Evolutionary conservation across 2,888 invertebrate species (phyloP).

Genomic region (Caenorhabditis doughertyi): DNA sequence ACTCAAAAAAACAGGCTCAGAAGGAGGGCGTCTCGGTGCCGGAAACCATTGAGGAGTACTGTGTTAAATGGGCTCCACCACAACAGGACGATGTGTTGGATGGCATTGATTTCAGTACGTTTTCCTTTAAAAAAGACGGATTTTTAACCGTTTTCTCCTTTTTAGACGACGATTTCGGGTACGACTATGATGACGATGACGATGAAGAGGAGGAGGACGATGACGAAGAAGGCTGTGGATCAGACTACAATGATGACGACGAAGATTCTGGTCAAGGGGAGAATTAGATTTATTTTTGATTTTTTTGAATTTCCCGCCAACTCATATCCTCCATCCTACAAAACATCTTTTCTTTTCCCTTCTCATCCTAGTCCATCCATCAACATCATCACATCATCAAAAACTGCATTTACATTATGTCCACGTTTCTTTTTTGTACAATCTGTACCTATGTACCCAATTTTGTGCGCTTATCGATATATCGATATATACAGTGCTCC

Average conservation of each 20-base stretch:
- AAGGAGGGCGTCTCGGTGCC: constrained; percentile 97
- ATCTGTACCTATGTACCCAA: constrained; percentile 40
- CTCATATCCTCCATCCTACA: too few species aligned
- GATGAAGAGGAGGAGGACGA: constrained; percentile 73
- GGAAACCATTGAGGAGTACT: constrained; percentile 97
- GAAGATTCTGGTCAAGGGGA: constrained; percentile 82
- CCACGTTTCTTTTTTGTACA: constrained; percentile 28
- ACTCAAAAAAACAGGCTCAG: constrained; percentile 95
- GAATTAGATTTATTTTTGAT: constrained; percentile 62
- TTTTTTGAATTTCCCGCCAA: constrained; percentile 16
- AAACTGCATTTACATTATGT: not conserved
- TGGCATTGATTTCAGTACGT: constrained; percentile 95
- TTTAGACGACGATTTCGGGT: constrained; percentile 69
- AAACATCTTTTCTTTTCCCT: not conserved
- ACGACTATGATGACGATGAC: constrained; percentile 73
- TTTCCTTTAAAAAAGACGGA: not conserved
- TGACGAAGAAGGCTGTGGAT: constrained; percentile 60
- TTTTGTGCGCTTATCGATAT: not conserved
- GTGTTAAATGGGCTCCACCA: constrained; percentile 92
- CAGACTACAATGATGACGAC: constrained; percentile 73
- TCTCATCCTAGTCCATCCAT: not conserved
- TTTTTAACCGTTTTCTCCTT: constrained; percentile 1
- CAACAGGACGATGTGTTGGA: constrained; percentile 91
- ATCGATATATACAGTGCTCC: too few species aligned
- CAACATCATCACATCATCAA: not conserved